Percentiles rank a stretch among this genome's conserved stretches.
Conservation (phyloP, 2,113 vertebrate genomes). For the Lophotis ruficrista region DNA sequence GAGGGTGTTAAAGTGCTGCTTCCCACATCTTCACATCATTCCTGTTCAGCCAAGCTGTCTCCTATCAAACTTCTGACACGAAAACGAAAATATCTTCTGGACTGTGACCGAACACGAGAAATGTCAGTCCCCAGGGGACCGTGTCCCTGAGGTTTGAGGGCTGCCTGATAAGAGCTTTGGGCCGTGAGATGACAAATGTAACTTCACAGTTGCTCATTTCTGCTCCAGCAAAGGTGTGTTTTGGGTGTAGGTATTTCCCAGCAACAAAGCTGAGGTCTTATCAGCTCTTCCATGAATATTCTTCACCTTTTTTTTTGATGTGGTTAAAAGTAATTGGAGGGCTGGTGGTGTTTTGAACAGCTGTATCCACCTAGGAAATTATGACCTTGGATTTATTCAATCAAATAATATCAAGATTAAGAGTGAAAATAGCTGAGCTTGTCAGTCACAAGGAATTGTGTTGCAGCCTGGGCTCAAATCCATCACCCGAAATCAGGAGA, state of each 20-base stretch:
- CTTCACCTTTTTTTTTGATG: not conserved
- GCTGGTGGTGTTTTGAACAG: not conserved
- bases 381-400: slow-evolving; percentile 33
- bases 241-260: not conserved
- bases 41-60: not conserved
- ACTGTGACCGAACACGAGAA: not conserved
- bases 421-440: slow-evolving; percentile 27
- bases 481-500: slow-evolving; percentile 28
- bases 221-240: not conserved
- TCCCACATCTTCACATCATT: not conserved
- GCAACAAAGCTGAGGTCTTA: not conserved
- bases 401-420: slow-evolving; percentile 49
- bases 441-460: slow-evolving; percentile 25
- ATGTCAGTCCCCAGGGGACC: not conserved
- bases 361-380: not conserved
- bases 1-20: not conserved
- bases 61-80: not conserved
- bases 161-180: not conserved
- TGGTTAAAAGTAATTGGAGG: not conserved
- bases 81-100: not conserved
- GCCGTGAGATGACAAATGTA: not conserved
- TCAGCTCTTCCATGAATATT: not conserved
- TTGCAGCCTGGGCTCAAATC: slow-evolving; percentile 32
- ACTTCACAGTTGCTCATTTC: not conserved
- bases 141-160: not conserved